Evolutionary conservation across 2,888 invertebrate genomes (phyloP), one percentile per base, ranked within the genome.

Genomic region (Venusia cambrica): DNA sequence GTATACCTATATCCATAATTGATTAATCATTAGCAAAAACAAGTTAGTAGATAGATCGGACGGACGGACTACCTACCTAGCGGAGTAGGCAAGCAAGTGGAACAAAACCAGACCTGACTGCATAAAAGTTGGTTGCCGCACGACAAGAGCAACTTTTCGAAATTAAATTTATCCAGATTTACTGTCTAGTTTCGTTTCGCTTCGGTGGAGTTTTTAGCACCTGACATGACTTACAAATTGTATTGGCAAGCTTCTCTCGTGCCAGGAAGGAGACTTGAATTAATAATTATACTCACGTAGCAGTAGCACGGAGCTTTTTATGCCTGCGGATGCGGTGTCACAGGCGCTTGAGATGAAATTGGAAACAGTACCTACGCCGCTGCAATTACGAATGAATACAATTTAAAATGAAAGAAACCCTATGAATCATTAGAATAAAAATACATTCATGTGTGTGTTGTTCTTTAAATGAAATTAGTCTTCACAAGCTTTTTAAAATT

Each of bases 221-320:
- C 81, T 81, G 80, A 79, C 75, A 54, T 61, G 77, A 77, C 73
- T 79, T 70, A 71, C 66, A 73, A 76, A 71, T 68, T 70, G 68
- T 72, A 70, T 67, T 67, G 69, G 66, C 70, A 57, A 66, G 65
- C 58, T 62, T 43, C 54, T 54, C 11, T 15, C 48, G 57, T 54
- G 57, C 61, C 50, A 62, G 58, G 57, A 52, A 50, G 38, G 43
- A 37, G 51, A 32, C 55, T 44, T 60, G 63, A 64, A 67, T 68
- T 65, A 69, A 57, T 65, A 51, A 67, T 62, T 55, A 51, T 45
- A 21, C 45, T 55, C 53, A 48, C 45, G 48, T 51, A 44, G 17
- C 29, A 26, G 48, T 51, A 44, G 17, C 29, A 26, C 18, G 14
- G 26, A 39, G 31, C 40, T 35, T 50, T 40, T 40, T 39, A 35